Evolutionary conservation across 2,113 vertebrate genomes (phyloP).

Genomic region (Scomber colias): DNA sequence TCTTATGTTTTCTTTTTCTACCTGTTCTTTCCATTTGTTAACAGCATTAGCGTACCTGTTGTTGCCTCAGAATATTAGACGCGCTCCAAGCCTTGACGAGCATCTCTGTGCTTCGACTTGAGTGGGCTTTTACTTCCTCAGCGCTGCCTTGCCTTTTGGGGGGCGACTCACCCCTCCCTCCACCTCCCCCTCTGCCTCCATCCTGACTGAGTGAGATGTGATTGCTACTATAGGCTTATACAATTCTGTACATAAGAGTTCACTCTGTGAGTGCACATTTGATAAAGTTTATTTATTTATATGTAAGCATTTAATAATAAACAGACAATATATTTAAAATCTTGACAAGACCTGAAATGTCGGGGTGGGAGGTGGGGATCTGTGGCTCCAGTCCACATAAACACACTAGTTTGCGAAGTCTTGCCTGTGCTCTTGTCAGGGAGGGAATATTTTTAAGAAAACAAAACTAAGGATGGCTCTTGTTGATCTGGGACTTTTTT

Average conservation of each 20-base stretch:
- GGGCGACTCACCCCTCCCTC: constrained; percentile 55
- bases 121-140: constrained; percentile 18
- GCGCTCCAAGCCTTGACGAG: constrained; percentile 63
- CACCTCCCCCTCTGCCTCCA: not conserved
- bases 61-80: constrained; percentile 61
- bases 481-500: constrained; percentile 75
- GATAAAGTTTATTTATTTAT: constrained; percentile 99
- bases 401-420: constrained; percentile 83
- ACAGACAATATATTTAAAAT: constrained; percentile 92
- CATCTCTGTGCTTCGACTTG: constrained; percentile 55
- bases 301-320: constrained; percentile 93
- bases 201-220: constrained; percentile 83
- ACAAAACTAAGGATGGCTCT: constrained; percentile 51
- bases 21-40: constrained; percentile 57
- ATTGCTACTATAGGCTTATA: constrained; percentile 96
- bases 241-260: constrained; percentile 99
- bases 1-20: constrained; percentile 42
- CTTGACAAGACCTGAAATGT: constrained; percentile 87
- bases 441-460: constrained; percentile 87
- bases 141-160: constrained; percentile 53
- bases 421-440: constrained; percentile 91
- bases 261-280: constrained; percentile 99
- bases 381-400: constrained; percentile 88
- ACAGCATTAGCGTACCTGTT: constrained; percentile 55
- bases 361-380: constrained; percentile 38